Conservation (phyloP, 2,797 vertebrate species). For the Hippopotamyrus pictus region DNA sequence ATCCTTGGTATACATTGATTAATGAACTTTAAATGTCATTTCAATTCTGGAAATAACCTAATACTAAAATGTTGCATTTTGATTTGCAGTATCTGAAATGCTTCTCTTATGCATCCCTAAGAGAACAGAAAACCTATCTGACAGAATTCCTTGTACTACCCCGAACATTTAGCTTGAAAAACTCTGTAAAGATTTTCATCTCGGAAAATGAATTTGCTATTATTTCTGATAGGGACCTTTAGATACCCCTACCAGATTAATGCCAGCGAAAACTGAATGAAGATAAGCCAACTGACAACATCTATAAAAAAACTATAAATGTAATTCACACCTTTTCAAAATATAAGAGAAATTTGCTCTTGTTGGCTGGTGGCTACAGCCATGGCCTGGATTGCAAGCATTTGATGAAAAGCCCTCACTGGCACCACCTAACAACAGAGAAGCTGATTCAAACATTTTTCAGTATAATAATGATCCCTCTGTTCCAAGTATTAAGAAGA, state of each 20-base stretch:
- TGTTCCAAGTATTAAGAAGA: constrained; percentile 11
- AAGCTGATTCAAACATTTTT: constrained; percentile 26
- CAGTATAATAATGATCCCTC: constrained; percentile 4
- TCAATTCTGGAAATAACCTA: not conserved
- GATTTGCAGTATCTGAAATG: not conserved
- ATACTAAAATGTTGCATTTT: not conserved
- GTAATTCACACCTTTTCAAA: constrained; percentile 1
- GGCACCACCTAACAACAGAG: not conserved
- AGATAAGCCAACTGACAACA: not conserved
- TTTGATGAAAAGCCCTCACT: not conserved
- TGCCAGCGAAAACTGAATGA: not conserved
- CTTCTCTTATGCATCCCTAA: not conserved
- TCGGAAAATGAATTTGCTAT: not conserved
- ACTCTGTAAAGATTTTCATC: not conserved
- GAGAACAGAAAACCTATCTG: not conserved
- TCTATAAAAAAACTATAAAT: not conserved
- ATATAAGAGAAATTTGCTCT: not conserved
- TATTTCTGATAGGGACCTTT: not conserved
- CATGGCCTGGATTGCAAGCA: not conserved
- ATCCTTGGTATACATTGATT: not conserved
- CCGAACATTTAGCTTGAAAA: not conserved
- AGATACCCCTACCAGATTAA: not conserved
- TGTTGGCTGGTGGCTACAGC: not conserved
- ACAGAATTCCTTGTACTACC: not conserved
- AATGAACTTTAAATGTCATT: not conserved